Conservation (phyloP, 2,888 invertebrate species). For the Saturnia pavonia region DNA sequence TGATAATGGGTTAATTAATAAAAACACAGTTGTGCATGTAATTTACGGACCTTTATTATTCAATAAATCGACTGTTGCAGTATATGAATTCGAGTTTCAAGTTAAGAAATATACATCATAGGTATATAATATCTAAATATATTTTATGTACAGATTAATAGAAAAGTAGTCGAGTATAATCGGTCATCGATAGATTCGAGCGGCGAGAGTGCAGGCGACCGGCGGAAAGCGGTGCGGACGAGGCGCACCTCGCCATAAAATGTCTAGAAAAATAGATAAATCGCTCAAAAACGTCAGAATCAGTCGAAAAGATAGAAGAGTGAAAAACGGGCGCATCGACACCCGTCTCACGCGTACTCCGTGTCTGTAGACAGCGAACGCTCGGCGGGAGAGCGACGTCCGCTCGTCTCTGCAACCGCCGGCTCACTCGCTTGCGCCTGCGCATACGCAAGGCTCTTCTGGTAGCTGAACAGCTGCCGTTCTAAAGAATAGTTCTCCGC, state of each 20-base stretch:
- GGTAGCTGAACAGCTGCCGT: conserved; percentile 91
- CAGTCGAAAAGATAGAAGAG: conserved; percentile 78
- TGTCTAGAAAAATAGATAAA: conserved; percentile 82
- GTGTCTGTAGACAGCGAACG: conserved; percentile 86
- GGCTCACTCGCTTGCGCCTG: conserved; percentile 83
- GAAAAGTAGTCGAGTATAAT: conserved; percentile 81
- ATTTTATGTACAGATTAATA: conserved; percentile 82
- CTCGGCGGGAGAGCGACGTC: conserved; percentile 79
- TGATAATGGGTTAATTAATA: conserved; percentile 19
- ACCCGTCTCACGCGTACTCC: conserved; percentile 86
- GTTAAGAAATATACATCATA: conserved; percentile 80
- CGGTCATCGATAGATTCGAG: conserved; percentile 80
- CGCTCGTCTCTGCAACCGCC: conserved; percentile 59
- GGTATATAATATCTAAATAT: conserved; percentile 79
- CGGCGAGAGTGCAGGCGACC: conserved; percentile 80
- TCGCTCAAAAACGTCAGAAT: conserved; percentile 81
- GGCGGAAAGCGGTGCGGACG: conserved; percentile 79
- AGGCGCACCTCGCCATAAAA: conserved; percentile 80
- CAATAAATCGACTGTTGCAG: conserved; percentile 77
- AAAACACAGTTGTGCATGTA: conserved; percentile 44
- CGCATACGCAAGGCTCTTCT: conserved; percentile 88
- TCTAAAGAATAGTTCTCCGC: conserved; percentile 93
- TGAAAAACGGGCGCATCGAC: conserved; percentile 55
- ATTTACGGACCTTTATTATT: conserved; percentile 72
- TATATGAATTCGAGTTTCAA: conserved; percentile 80